phyloP scores from a whole-genome alignment of 2,113 vertebrate genomes.

The Tympanuchus pallidicinctus region DNA sequence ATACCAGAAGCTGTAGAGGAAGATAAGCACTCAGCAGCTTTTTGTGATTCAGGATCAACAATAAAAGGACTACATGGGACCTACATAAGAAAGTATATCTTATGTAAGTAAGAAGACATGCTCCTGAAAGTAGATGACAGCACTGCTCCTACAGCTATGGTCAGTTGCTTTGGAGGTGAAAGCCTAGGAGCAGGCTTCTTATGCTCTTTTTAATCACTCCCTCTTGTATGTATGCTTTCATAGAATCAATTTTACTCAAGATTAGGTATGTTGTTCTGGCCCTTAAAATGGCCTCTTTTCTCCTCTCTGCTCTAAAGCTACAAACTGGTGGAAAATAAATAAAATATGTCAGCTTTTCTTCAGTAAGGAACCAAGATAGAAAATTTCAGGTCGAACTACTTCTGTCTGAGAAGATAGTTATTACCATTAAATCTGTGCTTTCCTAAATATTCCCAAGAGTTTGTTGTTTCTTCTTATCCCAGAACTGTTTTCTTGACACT shows the following conservation, averaged over 20 bases:
- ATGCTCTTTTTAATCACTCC: background rate
- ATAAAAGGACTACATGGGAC: background rate
- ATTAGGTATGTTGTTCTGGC: background rate
- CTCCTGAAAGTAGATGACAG: background rate
- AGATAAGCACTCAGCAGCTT: background rate
- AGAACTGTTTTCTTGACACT: background rate
- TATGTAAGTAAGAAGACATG: background rate
- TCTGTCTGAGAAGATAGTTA: background rate
- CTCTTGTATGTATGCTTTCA: background rate
- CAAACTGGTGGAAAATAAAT: background rate
- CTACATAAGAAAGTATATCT: background rate
- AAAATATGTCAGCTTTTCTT: background rate
- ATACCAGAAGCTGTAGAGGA: background rate
- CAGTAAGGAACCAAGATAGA: background rate
- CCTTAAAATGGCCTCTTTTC: background rate
- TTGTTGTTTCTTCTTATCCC: conserved; percentile 38
- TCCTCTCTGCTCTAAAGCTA: background rate
- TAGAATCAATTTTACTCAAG: background rate
- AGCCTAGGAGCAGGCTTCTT: background rate
- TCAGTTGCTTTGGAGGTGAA: background rate
- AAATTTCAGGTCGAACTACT: background rate
- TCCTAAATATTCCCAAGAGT: conserved; percentile 4
- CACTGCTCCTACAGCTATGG: background rate
- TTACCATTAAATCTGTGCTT: background rate
- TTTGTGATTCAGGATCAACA: background rate